Base-by-base conservation (phyloP, 92 coral and sea anemone genomes). In the Diadumene lineata region DNA sequence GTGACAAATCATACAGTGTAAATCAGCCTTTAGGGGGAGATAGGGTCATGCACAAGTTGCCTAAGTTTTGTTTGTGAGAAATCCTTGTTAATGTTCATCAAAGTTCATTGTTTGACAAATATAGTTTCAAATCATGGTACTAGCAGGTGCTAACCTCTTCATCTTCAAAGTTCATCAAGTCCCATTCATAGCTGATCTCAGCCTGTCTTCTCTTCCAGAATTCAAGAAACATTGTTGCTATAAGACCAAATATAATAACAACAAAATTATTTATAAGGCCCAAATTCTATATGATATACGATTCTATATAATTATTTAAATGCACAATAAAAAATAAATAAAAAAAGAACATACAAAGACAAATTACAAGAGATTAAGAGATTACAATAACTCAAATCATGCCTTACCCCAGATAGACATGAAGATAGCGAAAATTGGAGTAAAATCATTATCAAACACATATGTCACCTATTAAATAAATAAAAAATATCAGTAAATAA, bases 151-250 rank as follows among this genome's bases (percentile, higher is more conserved):
- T 10, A 78, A 90, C 93, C 90, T 93, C 98, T 68, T 93, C 98
- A 43, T 90, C 98, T 85, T 93, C 98, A 85, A 82, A 89, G 51
- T 84, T 92, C 66, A 93, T 51, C 65, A 93, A 71, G 76, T 93
- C 98, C 98, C 98, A 93, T 62, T 93, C 90, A 55, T 93, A 90
- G 1, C 97, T 96, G 60, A 93, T 93, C 79, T 93, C 98, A 43
- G 96, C 92, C 68, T 93, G 98, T 23, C 92, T 76, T 51, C 98
- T 86, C 76, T 93, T 93, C 98, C 98, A 93, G 69, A 90, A 90
- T 60, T 90, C 98, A 50, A 93, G 91, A 75, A 93, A 93, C 96
- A 90, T 90, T 69, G 98, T 93, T 46, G 98, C 98, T 93, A 56
- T 1, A 79, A 79, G 3, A 13, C 28, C 1, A 30, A 74, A 66